Evolutionary conservation across 2,113 vertebrate genomes (phyloP).

Genomic region (Cyanistes caeruleus): DNA sequence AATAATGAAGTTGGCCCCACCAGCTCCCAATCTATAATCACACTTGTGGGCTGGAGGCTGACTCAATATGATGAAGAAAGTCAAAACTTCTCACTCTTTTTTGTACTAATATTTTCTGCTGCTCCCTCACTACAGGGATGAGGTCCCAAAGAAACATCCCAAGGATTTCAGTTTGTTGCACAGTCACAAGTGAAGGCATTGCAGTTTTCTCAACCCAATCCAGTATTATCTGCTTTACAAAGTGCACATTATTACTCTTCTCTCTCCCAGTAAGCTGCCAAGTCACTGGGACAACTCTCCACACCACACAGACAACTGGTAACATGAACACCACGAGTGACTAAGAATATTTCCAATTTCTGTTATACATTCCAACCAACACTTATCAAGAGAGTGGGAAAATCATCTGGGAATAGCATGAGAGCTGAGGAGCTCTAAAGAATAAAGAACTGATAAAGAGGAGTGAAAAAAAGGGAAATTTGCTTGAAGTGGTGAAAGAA

Average conservation of each 20-base stretch:
- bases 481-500: neutral
- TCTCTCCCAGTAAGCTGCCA: neutral
- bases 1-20: conserved; percentile 67
- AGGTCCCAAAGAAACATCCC: neutral
- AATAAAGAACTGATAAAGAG: neutral
- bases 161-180: neutral
- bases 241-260: neutral
- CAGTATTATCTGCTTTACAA: neutral
- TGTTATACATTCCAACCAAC: neutral
- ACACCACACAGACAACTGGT: neutral
- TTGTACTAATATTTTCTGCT: neutral
- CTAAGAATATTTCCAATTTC: neutral
- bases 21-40: conserved; percentile 33
- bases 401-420: neutral
- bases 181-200: neutral
- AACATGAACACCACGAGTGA: neutral
- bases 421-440: neutral
- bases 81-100: neutral
- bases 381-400: neutral
- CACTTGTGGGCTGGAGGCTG: neutral
- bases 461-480: neutral
- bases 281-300: neutral
- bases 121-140: neutral
- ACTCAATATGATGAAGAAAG: neutral
- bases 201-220: neutral